These are phyloP conservation scores for Scaptomyza caliginosa DNA, from an alignment of 2,888 invertebrate genomes.

Conservation along the genomic window DNA sequence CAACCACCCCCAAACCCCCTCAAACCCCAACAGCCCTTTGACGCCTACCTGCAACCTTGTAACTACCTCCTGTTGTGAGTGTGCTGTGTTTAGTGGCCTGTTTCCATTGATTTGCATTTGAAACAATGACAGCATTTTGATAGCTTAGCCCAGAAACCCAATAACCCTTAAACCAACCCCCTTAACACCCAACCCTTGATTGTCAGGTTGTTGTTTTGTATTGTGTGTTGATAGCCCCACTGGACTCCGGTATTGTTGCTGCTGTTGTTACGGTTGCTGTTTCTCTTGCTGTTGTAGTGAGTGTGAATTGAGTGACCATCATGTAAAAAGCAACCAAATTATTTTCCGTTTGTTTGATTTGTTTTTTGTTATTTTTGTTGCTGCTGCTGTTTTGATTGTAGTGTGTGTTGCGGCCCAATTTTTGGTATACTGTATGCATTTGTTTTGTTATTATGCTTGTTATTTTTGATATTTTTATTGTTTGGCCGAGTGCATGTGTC, in stretches of 20 bases:
- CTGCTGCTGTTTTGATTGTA: conserved; percentile 25
- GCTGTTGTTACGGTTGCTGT: background rate
- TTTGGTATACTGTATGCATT: conserved; percentile 2
- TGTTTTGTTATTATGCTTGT: conserved; percentile 24
- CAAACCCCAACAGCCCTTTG: background rate
- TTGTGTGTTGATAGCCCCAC: conserved; percentile 8
- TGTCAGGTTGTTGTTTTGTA: conserved; percentile 22
- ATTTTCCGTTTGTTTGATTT: conserved; percentile 58
- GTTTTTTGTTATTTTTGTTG: conserved; percentile 42
- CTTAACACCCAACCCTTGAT: background rate
- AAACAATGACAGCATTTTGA: conserved; percentile 67
- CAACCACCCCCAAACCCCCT: background rate
- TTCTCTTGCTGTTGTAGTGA: background rate
- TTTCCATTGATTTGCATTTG: conserved; percentile 69
- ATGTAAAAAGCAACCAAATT: conserved; percentile 59
- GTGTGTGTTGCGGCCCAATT: conserved; percentile 24
- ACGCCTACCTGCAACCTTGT: background rate
- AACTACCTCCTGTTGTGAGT: background rate
- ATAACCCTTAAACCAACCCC: conserved; percentile 8
- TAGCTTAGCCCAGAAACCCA: conserved; percentile 32
- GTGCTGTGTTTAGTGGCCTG: conserved; percentile 54
- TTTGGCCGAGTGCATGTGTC: conserved; percentile 38
- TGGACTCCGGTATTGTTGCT: background rate
- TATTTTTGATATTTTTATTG: conserved; percentile 38
- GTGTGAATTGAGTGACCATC: conserved; percentile 49